Evolutionary conservation across 2,113 vertebrate genomes (phyloP).

Genomic region (Arothron firmamentum): DNA sequence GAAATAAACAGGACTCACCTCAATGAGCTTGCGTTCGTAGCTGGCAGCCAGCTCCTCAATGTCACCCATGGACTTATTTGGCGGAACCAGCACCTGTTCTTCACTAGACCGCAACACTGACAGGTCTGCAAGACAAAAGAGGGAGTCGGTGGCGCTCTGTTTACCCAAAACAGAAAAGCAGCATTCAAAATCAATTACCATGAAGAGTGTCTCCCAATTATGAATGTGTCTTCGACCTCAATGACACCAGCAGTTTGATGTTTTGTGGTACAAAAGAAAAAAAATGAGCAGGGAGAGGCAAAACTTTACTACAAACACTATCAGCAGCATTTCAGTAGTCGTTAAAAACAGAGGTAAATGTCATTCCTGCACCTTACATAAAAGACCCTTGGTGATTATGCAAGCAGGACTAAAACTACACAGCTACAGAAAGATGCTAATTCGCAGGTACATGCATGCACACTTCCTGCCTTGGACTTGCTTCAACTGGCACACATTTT

Average conservation of each 20-base stretch:
- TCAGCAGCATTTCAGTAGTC: constrained; percentile 1
- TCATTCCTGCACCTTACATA: constrained; percentile 16
- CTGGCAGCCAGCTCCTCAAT: constrained; percentile 88
- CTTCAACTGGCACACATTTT: constrained; percentile 3
- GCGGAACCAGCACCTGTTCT: constrained; percentile 74
- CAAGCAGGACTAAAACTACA: no score
- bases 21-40: constrained; percentile 95
- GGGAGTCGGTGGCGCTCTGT: not conserved
- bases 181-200: constrained; percentile 5
- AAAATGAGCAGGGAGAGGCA: constrained; percentile 2
- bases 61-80: constrained; percentile 84
- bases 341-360: not conserved
- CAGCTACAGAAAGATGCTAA: no score
- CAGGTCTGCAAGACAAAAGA: constrained; percentile 56
- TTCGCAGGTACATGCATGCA: not conserved
- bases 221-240: not conserved
- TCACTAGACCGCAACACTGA: constrained; percentile 75
- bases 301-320: not conserved
- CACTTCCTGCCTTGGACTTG: not conserved
- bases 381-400: not conserved
- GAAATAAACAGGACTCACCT: constrained; percentile 77
- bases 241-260: constrained; percentile 19
- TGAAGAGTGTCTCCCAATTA: constrained; percentile 7
- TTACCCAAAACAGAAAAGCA: not conserved
- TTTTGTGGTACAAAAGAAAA: constrained; percentile 6